Percentiles rank a stretch among this genome's conserved stretches.
Conservation (phyloP, 2,888 invertebrate species). For the Aphidoletes aphidimyza region DNA sequence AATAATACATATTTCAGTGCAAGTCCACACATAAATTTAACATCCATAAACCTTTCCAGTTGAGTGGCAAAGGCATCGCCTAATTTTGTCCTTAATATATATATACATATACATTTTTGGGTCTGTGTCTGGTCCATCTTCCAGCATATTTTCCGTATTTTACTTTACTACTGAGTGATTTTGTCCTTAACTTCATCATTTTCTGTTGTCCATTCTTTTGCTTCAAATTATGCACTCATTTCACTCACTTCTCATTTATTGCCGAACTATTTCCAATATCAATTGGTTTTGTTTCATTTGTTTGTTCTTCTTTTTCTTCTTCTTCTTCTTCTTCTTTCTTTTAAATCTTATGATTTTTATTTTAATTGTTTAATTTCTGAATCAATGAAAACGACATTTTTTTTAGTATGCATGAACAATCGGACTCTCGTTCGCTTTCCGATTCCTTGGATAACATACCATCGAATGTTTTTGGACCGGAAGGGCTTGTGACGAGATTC, state of each 20-base stretch:
- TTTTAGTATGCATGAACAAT: constrained; percentile 67
- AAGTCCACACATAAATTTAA: no score
- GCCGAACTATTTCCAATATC: neutral
- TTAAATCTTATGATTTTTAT: constrained; percentile 15
- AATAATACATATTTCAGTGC: no score
- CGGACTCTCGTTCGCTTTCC: constrained; percentile 67
- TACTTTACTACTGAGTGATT: no score
- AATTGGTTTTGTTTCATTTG: neutral
- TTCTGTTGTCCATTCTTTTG: no score
- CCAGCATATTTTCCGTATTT: neutral
- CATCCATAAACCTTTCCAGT: no score
- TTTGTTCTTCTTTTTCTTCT: neutral
- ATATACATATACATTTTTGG: no score
- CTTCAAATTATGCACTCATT: neutral
- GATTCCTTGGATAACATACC: constrained; percentile 72
- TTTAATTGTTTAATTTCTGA: constrained; percentile 37
- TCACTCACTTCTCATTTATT: neutral
- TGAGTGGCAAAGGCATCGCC: no score
- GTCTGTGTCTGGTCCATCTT: neutral
- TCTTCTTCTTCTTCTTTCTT: neutral
- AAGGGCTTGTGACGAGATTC: constrained; percentile 73
- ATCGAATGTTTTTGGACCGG: constrained; percentile 71
- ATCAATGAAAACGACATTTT: constrained; percentile 56
- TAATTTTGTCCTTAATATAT: no score
- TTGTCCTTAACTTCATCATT: no score